Conservation (phyloP, 2,113 vertebrate species). For the Melanerpes aurifrons region DNA sequence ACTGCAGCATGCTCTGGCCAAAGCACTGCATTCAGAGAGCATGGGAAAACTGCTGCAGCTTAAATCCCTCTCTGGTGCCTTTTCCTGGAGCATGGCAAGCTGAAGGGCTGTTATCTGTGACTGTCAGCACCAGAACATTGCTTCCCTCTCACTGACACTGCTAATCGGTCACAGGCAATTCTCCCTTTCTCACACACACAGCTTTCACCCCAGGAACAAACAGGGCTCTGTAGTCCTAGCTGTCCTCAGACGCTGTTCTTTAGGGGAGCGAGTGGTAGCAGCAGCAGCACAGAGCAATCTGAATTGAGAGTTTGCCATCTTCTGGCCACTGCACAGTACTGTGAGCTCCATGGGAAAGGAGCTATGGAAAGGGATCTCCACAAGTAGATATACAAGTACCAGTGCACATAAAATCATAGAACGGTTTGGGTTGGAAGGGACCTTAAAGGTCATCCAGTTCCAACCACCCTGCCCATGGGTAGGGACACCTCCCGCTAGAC, state of each 20-base stretch:
- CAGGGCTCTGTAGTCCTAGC: background rate
- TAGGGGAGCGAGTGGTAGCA: background rate
- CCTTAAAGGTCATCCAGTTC: too few species aligned
- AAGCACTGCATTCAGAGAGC: background rate
- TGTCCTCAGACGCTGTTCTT: background rate
- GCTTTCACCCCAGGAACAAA: background rate
- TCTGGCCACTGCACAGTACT: background rate
- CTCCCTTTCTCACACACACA: background rate
- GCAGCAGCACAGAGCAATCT: background rate
- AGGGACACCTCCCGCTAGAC: too few species aligned
- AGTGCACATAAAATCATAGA: accelerated
- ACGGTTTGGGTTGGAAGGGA: too few species aligned
- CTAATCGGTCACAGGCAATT: background rate
- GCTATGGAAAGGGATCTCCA: too few species aligned
- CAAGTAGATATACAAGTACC: background rate
- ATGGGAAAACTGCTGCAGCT: background rate
- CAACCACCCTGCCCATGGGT: too few species aligned
- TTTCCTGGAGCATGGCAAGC: background rate
- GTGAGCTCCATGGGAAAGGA: background rate
- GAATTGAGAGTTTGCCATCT: slow-evolving; percentile 57
- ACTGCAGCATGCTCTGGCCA: background rate
- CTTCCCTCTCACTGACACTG: background rate
- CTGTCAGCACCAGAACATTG: background rate
- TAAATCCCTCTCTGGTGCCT: background rate
- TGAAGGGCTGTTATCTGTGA: background rate